phyloP scores from a whole-genome alignment of 1,140 invertebrate species.

The Lordiphosa mommai region DNA sequence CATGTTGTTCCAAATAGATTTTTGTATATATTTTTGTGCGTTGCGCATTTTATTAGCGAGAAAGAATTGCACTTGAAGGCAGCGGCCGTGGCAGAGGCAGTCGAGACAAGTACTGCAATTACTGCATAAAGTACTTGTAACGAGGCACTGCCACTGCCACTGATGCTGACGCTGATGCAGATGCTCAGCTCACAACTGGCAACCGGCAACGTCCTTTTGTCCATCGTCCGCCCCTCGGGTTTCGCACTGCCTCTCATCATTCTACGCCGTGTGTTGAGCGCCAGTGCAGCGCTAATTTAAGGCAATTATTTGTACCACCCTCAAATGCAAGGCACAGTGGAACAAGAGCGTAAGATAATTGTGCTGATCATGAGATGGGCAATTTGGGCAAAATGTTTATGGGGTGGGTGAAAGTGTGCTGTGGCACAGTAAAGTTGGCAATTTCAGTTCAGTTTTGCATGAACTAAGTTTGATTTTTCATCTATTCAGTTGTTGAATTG shows the following conservation, averaged over 20 bases:
- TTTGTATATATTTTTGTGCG: conserved; percentile 26
- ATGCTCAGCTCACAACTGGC: conserved; percentile 22
- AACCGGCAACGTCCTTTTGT: not conserved
- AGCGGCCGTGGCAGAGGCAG: conserved; percentile 16
- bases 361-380: not conserved
- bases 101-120: conserved; percentile 71
- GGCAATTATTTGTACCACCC: conserved; percentile 70
- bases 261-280: conserved; percentile 10
- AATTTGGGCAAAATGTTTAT: no score
- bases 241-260: not conserved
- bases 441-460: no score
- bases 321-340: conserved; percentile 28
- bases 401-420: no score
- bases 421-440: no score
- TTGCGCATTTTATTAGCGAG: conserved; percentile 61
- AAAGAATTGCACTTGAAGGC: conserved; percentile 59
- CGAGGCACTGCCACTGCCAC: conserved; percentile 47
- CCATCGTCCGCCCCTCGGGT: not conserved
- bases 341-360: conserved; percentile 1
- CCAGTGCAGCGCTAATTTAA: conserved; percentile 64
- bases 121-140: conserved; percentile 76
- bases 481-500: no score
- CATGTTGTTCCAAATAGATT: conserved; percentile 9
- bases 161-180: conserved; percentile 22
- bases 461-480: no score